Percentiles rank a stretch among this genome's conserved stretches.
phyloP scores from a whole-genome alignment of 2,113 vertebrate species.

The Pelmatolapia mariae region DNA sequence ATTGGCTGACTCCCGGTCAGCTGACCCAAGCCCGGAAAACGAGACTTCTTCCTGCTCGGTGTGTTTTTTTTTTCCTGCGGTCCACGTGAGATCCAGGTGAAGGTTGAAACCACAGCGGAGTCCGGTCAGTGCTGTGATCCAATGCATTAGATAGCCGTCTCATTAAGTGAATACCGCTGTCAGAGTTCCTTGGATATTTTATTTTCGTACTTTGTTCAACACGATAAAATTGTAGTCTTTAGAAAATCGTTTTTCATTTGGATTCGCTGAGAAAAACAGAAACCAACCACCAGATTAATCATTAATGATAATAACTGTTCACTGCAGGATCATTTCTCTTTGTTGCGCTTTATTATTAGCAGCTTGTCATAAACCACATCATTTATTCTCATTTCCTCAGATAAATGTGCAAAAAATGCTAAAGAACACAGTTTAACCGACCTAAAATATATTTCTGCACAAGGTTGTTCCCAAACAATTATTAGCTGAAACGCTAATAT shows the following conservation, averaged over 20 bases:
- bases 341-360: background rate
- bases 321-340: background rate
- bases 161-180: background rate
- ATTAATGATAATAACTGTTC: background rate
- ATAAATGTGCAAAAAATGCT: background rate
- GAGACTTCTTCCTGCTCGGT: accelerated
- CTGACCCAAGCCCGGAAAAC: slow-evolving; percentile 24
- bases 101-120: slow-evolving; percentile 11
- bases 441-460: background rate
- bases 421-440: background rate
- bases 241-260: background rate
- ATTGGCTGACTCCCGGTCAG: slow-evolving; percentile 44
- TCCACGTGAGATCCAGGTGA: slow-evolving; percentile 8
- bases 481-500: background rate
- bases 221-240: background rate
- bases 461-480: background rate
- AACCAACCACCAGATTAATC: background rate
- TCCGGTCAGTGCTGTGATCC: background rate
- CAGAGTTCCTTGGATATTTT: background rate
- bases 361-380: accelerated
- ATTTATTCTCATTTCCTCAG: background rate
- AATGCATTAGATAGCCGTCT: accelerated
- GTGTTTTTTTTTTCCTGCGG: background rate
- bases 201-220: background rate
- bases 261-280: background rate